Evolutionary conservation across 2,113 vertebrate species (phyloP).

Genomic region (Dicerorhinus sumatrensis): DNA sequence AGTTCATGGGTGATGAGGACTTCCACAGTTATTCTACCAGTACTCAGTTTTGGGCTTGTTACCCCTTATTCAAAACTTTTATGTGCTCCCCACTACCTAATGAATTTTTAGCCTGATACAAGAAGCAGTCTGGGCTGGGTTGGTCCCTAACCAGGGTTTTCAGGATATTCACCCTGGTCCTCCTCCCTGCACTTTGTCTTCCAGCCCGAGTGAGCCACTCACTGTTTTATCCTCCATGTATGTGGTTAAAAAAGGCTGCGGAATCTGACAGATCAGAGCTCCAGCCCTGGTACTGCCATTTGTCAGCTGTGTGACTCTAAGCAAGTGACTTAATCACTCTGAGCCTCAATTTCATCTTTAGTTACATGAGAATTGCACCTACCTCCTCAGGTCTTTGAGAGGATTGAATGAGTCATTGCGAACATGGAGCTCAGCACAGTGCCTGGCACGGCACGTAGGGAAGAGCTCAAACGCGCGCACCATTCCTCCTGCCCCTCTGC

Average conservation of each 20-base stretch:
- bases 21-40: neutral
- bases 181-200: neutral
- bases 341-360: neutral
- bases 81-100: neutral
- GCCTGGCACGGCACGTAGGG: neutral
- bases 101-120: neutral
- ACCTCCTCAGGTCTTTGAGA: neutral
- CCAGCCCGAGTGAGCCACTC: neutral
- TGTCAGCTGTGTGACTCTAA: neutral
- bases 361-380: neutral
- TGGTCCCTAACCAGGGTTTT: neutral
- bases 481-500: neutral
- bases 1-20: neutral
- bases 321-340: neutral
- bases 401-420: neutral
- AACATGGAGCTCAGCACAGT: neutral
- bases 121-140: neutral
- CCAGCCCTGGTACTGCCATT: neutral
- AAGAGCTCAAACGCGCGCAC: neutral
- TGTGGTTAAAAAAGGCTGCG: neutral
- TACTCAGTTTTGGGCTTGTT: neutral
- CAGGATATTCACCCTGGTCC: rapidly evolving
- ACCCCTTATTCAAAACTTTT: neutral
- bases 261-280: neutral
- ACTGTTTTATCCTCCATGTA: neutral